Evolutionary conservation across 2,888 invertebrate species (phyloP).

Genomic region (Flexamia atlantica): DNA sequence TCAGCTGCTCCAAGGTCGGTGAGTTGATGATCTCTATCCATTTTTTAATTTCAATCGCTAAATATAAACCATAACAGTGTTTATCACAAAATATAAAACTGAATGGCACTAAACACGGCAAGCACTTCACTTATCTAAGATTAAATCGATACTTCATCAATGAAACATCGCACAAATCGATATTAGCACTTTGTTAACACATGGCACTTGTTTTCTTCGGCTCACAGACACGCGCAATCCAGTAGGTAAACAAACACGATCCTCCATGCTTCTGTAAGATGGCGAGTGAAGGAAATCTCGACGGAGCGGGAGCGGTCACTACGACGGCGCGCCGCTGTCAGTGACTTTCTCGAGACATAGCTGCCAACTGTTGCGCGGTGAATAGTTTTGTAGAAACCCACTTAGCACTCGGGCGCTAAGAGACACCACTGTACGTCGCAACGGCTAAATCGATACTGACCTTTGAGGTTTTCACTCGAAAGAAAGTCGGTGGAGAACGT

Average conservation of each 20-base stretch:
- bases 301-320: constrained; percentile 27
- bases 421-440: not conserved
- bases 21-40: constrained; percentile 60
- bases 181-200: constrained; percentile 30
- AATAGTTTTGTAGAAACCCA: constrained; percentile 52
- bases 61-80: constrained; percentile 49
- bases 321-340: constrained; percentile 36
- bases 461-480: constrained; percentile 61
- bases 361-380: constrained; percentile 57
- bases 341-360: constrained; percentile 60
- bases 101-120: constrained; percentile 29
- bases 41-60: not conserved
- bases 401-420: constrained; percentile 1
- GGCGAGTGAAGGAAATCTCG: constrained; percentile 58
- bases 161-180: constrained; percentile 9
- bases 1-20: constrained; percentile 59
- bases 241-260: constrained; percentile 49
- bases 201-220: constrained; percentile 27
- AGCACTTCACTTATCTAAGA: constrained; percentile 35
- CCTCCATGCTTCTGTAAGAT: constrained; percentile 47
- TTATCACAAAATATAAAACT: constrained; percentile 56
- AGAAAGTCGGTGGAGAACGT: constrained; percentile 59
- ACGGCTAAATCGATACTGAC: constrained; percentile 57
- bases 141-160: constrained; percentile 23
- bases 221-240: constrained; percentile 20